Base-by-base conservation (phyloP, 2,797 vertebrate species). In the Heliangelus exortis region DNA sequence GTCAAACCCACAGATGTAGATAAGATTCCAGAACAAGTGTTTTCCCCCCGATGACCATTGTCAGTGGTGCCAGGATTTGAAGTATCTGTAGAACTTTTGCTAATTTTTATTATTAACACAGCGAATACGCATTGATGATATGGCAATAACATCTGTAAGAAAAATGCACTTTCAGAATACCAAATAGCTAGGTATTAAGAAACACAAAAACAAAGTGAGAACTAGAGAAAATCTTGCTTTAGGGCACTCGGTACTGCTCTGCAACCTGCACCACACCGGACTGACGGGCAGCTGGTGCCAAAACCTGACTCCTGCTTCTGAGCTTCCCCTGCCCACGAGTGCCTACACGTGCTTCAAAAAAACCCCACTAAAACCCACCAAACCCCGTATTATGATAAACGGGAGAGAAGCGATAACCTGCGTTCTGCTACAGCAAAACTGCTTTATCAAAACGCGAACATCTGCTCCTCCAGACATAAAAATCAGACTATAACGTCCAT, bases 281-380 rank as follows among this genome's bases (percentile, higher is more conserved):
- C 39, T 41, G 14, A 41, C 39, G 15, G 12, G 31, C 11, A 13
- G 28, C 0, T 19, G 26, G 18, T 8, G 57, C 14, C 23, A 31
- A 9, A 39, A 20, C 7, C 14, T 0, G 15, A 9, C 33, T 19
- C 55, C 16, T 29, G 18, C 39, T 54, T 33, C 53, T 26, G 9
- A 5, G 12, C n/a, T 12, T 39, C 50, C 10, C 19, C 7, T 6
- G 22, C 1, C 33, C 9, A 3, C 1, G 1, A 16, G 45, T 1
- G 29, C 29, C 17, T 31, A 16, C 0, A 12, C 0, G 4, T 5
- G 6, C 12, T 12, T 25, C 7, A 33, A 74, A 50, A 10, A 29
- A 17, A 7, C 22, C 48, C 21, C 25, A 28, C 13, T 8, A 51
- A 15, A 26, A 48, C 47, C 47, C 48, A 50, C 12, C 4, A 34